These are phyloP conservation scores for Bradypodion ventrale DNA, from an alignment of 2,797 vertebrate species.

Conservation along the genomic window DNA sequence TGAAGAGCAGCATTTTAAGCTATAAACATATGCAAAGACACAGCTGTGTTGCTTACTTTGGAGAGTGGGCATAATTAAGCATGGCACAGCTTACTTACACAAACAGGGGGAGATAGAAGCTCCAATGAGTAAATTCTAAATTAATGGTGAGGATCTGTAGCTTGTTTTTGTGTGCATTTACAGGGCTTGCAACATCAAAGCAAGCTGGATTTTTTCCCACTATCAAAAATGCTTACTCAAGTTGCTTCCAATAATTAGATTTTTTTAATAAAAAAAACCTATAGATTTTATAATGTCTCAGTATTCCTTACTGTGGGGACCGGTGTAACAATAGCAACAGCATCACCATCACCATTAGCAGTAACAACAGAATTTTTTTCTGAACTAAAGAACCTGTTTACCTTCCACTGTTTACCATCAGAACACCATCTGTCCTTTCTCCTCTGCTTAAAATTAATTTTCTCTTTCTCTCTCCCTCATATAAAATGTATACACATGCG, in stretches of 20 bases:
- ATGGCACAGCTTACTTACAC: slow-evolving; percentile 11
- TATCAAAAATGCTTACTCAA: background rate
- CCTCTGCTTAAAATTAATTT: background rate
- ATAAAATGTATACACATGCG: background rate
- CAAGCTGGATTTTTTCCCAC: background rate
- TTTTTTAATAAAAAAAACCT: background rate
- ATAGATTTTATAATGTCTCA: background rate
- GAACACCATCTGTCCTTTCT: background rate
- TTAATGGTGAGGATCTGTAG: background rate
- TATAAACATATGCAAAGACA: slow-evolving; percentile 40
- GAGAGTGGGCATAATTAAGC: slow-evolving; percentile 26
- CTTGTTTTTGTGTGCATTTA: background rate
- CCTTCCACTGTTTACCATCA: background rate
- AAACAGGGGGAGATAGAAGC: slow-evolving; percentile 14
- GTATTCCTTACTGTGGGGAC: background rate
- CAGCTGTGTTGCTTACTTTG: slow-evolving; percentile 40
- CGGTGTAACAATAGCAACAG: background rate
- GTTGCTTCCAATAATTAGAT: background rate
- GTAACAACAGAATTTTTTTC: background rate
- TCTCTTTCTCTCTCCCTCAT: background rate
- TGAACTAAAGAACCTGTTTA: background rate
- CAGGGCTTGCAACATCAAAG: background rate
- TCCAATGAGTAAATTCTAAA: slow-evolving; percentile 6
- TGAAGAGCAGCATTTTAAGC: slow-evolving; percentile 23
- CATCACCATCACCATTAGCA: background rate